Evolutionary conservation across 2,113 vertebrate species (phyloP), one percentile per base, ranked within the genome.

Genomic region (Polypterus senegalus): DNA sequence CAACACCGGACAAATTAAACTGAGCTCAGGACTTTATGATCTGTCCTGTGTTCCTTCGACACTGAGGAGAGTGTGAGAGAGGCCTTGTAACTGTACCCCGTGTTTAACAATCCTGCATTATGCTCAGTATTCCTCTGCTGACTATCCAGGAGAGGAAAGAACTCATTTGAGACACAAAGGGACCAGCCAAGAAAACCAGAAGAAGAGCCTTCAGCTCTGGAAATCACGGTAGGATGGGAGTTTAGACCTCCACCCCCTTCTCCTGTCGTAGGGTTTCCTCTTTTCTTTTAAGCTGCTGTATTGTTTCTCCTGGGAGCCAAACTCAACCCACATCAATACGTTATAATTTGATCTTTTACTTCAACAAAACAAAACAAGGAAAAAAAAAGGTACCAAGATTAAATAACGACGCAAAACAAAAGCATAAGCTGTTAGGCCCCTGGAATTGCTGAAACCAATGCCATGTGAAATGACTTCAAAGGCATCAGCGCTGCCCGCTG

Each of bases 331-430:
- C 56, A 58, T 58, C 56, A 44, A 44, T 58, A 58, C 56, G 46
- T 58, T 43, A 43, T 58, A 55, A 55, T 55, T 55, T 55, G 54
- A 55, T 5, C 27, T 58, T 58, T 58, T 58, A 27, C 56, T 58
- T 58, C 3, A 44, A 43, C 4, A 43, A 58, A 58, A 58, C 56
- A 58, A 58, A 58, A 58, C 44, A 58, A 45, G 4, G 44, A 6
- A 45, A 7, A 58, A 45, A 58, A 45, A 27, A 43, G 56, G 27
- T 45, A 43, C 8, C 44, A 3, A 3, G 56, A 58, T 8, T 8
- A 43, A 58, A 57, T 6, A 57, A 57, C 27, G 27, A 27, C 27
- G 27, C 27, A 27, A 27, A 27, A 27, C 27, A 27, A 27, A 57
- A 7, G 43, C 8, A 58, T 45, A 43, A 45, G 43, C 51, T 52